phyloP scores from a whole-genome alignment of 2,888 invertebrate genomes.

The Acanthosoma haemorrhoidale region DNA sequence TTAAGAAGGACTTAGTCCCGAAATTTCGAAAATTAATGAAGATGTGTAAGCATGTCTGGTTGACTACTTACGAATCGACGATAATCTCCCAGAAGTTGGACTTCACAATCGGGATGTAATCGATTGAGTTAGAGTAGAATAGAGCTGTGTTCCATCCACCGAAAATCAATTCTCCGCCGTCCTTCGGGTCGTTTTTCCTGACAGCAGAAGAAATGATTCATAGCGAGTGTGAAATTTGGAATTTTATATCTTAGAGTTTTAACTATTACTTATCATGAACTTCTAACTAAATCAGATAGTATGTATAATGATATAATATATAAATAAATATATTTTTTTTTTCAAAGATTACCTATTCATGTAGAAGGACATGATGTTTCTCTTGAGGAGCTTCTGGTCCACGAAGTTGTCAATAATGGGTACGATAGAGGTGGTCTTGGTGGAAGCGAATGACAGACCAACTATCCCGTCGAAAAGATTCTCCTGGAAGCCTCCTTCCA shows the following conservation, averaged over 20 bases:
- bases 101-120: not conserved
- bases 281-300: too few species aligned
- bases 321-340: too few species aligned
- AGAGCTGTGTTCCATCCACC: conserved; percentile 20
- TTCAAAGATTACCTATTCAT: conserved; percentile 16
- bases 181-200: not conserved
- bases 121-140: not conserved
- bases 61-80: conserved; percentile 7
- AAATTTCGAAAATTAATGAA: too few species aligned
- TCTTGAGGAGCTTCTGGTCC: conserved; percentile 2
- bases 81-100: not conserved
- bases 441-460: not conserved
- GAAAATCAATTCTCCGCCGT: conserved; percentile 10
- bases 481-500: conserved; percentile 3
- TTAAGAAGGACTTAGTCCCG: too few species aligned
- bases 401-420: conserved; percentile 7
- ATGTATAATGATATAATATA: too few species aligned
- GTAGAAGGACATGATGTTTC: conserved; percentile 11
- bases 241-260: too few species aligned
- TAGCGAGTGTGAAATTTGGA: too few species aligned
- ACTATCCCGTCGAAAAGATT: conserved; percentile 26
- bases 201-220: not conserved
- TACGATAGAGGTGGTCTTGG: not conserved
- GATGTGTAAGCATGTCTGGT: too few species aligned
- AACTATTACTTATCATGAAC: too few species aligned